These are phyloP conservation scores for Spodoptera litura DNA, from an alignment of 1,140 invertebrate species.

Conservation along the genomic window DNA sequence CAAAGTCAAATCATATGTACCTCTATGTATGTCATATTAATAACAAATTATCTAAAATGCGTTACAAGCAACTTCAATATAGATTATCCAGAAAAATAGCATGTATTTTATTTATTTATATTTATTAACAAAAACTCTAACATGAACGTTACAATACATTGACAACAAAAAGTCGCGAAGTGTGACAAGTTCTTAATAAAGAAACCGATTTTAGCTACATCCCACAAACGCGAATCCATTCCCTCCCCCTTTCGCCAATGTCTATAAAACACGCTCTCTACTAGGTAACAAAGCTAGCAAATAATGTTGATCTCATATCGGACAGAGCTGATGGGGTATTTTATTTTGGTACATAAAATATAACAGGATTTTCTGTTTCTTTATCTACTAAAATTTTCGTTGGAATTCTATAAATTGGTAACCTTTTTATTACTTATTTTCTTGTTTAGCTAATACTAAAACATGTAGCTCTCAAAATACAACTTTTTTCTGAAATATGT, in stretches of 20 bases:
- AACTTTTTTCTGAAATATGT: too few relatives aligned
- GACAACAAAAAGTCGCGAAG: conserved; percentile 4
- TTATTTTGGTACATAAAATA: conserved; percentile 44
- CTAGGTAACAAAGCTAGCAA: conserved; percentile 60
- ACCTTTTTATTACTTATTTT: too few relatives aligned
- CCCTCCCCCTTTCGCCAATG: conserved; percentile 61
- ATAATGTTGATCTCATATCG: conserved; percentile 54
- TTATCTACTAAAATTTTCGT: not conserved
- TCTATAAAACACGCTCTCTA: conserved; percentile 67
- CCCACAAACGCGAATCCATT: conserved; percentile 62
- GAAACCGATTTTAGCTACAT: conserved; percentile 72
- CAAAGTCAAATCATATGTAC: too few relatives aligned
- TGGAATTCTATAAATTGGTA: too few relatives aligned
- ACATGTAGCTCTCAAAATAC: too few relatives aligned
- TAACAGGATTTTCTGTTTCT: conserved; percentile 21
- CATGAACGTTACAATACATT: not conserved
- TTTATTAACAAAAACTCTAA: too few relatives aligned
- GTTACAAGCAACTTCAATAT: too few relatives aligned
- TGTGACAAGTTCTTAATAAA: conserved; percentile 63
- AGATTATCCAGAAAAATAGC: too few relatives aligned
- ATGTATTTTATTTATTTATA: too few relatives aligned
- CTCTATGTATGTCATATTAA: too few relatives aligned
- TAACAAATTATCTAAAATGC: too few relatives aligned
- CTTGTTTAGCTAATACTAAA: too few relatives aligned
- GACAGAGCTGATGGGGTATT: conserved; percentile 43